These are phyloP conservation scores for Origma solitaria DNA, from an alignment of 2,113 vertebrate species.

Conservation along the genomic window DNA sequence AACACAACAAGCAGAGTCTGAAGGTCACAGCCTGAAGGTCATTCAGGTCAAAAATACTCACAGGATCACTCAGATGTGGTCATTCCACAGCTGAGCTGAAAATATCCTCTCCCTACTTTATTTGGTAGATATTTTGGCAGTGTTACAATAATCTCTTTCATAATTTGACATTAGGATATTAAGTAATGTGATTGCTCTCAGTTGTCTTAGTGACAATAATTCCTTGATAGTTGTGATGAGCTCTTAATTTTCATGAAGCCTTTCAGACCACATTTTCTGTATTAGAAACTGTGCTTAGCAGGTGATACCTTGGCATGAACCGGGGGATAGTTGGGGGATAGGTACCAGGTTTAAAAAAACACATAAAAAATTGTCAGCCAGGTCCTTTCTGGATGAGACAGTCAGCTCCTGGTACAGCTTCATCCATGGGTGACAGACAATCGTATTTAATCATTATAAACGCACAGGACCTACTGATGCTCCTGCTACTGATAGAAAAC, in stretches of 20 bases:
- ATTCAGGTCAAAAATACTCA: neutral
- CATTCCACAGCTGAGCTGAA: neutral
- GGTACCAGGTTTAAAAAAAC: neutral
- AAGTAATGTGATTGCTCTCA: neutral
- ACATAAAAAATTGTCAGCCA: neutral
- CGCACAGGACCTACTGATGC: neutral
- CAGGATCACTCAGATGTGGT: neutral
- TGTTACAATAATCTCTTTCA: neutral
- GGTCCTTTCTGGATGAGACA: neutral
- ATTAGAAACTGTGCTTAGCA: neutral
- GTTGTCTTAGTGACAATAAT: neutral
- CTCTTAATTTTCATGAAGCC: neutral
- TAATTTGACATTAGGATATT: neutral
- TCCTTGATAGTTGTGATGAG: neutral
- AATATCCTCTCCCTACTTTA: neutral
- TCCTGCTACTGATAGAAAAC: neutral
- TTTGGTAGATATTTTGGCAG: neutral
- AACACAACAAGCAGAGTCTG: neutral
- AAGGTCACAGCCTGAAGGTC: neutral
- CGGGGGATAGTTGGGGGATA: neutral
- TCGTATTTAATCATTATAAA: neutral
- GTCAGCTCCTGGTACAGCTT: neutral
- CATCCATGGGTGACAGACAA: neutral
- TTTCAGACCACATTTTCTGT: neutral
- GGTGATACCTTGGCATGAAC: neutral